Percentiles rank a stretch among this genome's conserved stretches.
Evolutionary conservation across 2,888 invertebrate genomes (phyloP).

Genomic region (Balanococcus diminutus): DNA sequence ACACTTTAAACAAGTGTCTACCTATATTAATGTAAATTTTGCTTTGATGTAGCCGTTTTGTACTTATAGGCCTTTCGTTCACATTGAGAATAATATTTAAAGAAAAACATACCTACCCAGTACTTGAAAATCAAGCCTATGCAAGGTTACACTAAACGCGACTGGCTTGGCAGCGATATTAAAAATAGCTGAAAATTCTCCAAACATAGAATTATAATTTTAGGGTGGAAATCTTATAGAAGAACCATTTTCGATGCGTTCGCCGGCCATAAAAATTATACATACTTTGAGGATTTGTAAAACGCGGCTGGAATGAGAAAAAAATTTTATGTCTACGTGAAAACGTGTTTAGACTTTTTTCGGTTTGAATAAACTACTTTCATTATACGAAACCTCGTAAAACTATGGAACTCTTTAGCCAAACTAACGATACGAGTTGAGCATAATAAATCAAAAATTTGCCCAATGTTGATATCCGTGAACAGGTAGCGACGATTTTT

Average conservation of each 20-base stretch:
- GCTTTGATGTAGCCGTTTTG: neutral
- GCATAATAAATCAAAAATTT: constrained; percentile 31
- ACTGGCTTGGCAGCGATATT: neutral
- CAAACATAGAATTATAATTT: neutral
- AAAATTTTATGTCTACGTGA: constrained; percentile 11
- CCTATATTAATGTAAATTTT: neutral
- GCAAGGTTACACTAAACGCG: neutral
- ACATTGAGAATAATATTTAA: neutral
- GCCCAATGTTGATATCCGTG: neutral
- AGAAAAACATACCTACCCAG: neutral
- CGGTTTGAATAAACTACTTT: constrained; percentile 31
- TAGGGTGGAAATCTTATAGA: neutral
- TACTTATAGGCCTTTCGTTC: neutral
- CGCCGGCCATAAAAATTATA: constrained; percentile 7
- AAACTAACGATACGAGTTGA: constrained; percentile 29
- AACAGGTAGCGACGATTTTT: constrained; percentile 8
- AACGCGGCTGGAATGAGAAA: constrained; percentile 28
- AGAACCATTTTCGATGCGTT: neutral
- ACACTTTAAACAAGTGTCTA: too few relatives aligned
- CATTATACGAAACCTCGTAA: constrained; percentile 17
- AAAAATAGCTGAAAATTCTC: neutral
- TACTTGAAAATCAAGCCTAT: neutral
- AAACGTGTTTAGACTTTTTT: constrained; percentile 38
- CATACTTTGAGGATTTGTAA: neutral
- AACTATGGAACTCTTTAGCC: constrained; percentile 14